Base-by-base conservation (phyloP, 2,888 invertebrate genomes). In the Phanerotoma sp. region DNA sequence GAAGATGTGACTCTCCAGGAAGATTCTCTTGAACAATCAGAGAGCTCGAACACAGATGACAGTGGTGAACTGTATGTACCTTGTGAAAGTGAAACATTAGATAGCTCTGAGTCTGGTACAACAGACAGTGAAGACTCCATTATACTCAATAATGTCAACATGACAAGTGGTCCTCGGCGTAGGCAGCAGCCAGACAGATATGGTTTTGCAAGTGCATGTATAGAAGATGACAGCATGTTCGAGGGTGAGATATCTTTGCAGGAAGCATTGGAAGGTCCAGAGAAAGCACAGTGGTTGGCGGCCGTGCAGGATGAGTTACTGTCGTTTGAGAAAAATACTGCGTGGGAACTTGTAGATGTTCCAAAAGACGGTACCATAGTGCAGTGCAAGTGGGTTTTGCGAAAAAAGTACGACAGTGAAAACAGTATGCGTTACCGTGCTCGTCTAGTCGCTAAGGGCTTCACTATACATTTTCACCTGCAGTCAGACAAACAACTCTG, bases 401-500 rank as follows among this genome's bases (percentile, higher is more conserved):
- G 30, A 9, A 45, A 11, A 6, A 45, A 45, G 30, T 11, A 30
- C 2, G 32, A 45, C 6, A 18, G 25, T 25, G 25, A 25, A 25
- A 25, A 25, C 25, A 25, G 7, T 6, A 7, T 25, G 25, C 25
- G 25, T 25, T 25, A 25, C n/a, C 25, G 25, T 25, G 25, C 5
- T 25, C 25, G 25, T 25, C 25, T 25, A 25, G 25, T 25, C 25
- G 25, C 25, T 6, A 7, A 25, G 25, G 25, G 25, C 7, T 25
- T 25, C 25, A 25, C 25, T n/a, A n/a, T n/a, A 62, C 62, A 2
- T 67, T 57, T 38, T 15, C 62, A 5, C 66, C 68, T 11, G 68
- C 70, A 1, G 66, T 65, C 5, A 57, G 59, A 32, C 63, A 63
- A 48, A 53, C 61, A 20, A 65, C 66, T 15, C 41, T 68, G 16